phyloP scores from a whole-genome alignment of 2,113 vertebrate species.

The Periophthalmus modestus region DNA sequence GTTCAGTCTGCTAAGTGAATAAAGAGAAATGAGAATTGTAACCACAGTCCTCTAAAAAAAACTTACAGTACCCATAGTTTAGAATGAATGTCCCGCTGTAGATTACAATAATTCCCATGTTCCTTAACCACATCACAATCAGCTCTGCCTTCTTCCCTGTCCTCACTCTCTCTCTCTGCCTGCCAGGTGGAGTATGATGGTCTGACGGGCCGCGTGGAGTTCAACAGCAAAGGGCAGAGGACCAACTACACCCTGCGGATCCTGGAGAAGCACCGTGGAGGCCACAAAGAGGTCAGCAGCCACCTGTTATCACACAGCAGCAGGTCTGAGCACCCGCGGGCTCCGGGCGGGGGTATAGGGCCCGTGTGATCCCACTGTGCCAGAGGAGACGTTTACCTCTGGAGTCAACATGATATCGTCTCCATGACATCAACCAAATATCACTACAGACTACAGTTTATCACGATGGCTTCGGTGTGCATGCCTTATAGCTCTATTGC shows the following conservation, averaged over 20 bases:
- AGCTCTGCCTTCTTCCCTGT: background rate
- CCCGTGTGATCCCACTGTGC: constrained; percentile 37
- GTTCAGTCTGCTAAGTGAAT: too few relatives aligned
- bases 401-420: constrained; percentile 25
- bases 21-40: too few relatives aligned
- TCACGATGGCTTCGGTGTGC: background rate
- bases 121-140: background rate
- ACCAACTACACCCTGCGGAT: constrained; percentile 92
- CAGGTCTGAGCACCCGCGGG: constrained; percentile 35
- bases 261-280: constrained; percentile 86
- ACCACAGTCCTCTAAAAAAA: too few relatives aligned
- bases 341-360: constrained; percentile 41
- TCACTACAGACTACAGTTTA: constrained; percentile 17
- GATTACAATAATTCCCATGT: background rate
- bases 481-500: background rate
- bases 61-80: background rate
- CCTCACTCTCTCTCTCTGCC: constrained; percentile 13
- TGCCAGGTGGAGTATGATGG: constrained; percentile 92
- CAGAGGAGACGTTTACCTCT: constrained; percentile 34
- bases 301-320: constrained; percentile 41
- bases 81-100: background rate
- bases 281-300: constrained; percentile 86
- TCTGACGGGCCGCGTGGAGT: constrained; percentile 89
- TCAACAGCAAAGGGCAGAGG: constrained; percentile 95
- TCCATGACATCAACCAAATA: constrained; percentile 10